Evolutionary conservation across 2,113 vertebrate genomes (phyloP), one percentile per base, ranked within the genome.

Genomic region (Lagopus muta): DNA sequence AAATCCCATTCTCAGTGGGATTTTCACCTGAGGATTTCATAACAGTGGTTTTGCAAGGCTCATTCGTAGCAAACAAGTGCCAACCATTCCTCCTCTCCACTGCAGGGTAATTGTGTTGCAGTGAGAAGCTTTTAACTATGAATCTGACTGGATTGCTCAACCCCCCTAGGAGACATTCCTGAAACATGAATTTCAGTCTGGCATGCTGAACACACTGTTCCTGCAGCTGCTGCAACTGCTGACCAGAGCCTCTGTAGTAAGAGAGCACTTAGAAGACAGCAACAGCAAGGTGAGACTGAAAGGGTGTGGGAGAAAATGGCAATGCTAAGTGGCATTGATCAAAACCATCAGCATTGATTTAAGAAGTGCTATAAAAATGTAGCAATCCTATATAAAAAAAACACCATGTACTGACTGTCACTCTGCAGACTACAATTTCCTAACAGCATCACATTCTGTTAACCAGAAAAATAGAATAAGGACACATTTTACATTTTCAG

Each of bases 171-270:
- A 97, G 91, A 96, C 97, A 96, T 97, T 97, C 97, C 96, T 96
- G 91, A 95, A 96, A 89, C 94, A 86, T 95, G 96, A 97, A 96
- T 96, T 96, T 92, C 85, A 86, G 95, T 96, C 94, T 97, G 96
- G 93, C 92, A 92, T 25, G 90, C 74, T 78, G 90, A 89, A 94
- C 48, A 2, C 16, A 24, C 79, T 94, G 92, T 91, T 96, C 88
- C 86, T 48, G 91, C 94, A 96, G 89, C 91, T 96, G 94, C 89
- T 95, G 93, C 71, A 83, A 43, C 72, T 75, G 65, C 92, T 94
- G 94, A 96, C 93, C 85, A 93, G 87, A 94, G 82, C 71, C 55
- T 72, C 80, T 15, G 78, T 30, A 62, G 66, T 73, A 91, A 66
- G 48, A 81, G 74, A 90, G 36, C 67, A 38, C 55, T 73, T 83